Evolutionary conservation across 2,888 invertebrate genomes (phyloP).

Genomic region (Ctenicera cuprea): DNA sequence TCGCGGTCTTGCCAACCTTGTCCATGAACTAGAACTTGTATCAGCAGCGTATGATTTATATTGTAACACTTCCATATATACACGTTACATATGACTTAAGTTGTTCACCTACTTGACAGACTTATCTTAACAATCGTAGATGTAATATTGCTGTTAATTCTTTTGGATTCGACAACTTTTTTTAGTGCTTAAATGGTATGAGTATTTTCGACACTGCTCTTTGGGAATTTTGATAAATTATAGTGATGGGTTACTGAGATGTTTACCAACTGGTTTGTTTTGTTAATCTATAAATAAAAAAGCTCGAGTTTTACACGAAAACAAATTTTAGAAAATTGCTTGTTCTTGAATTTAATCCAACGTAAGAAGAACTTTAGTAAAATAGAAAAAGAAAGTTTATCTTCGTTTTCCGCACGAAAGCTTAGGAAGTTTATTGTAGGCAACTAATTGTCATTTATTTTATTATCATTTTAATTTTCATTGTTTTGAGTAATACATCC

Average conservation of each 20-base stretch:
- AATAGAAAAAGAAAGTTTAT: too few relatives aligned
- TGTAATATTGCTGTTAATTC: conserved; percentile 25
- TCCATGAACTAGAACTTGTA: conserved; percentile 62
- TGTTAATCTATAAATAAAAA: conserved; percentile 5
- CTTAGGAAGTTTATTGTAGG: too few relatives aligned
- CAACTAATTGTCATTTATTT: too few relatives aligned
- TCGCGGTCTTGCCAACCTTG: conserved; percentile 52
- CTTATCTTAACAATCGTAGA: conserved; percentile 36
- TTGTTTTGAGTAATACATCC: too few relatives aligned
- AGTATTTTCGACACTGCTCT: neutral
- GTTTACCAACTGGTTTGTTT: neutral
- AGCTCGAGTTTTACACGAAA: neutral
- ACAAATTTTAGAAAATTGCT: neutral
- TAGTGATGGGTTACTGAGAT: neutral
- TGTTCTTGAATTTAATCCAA: neutral
- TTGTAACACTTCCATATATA: conserved; percentile 61
- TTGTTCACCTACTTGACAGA: conserved; percentile 40
- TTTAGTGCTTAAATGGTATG: neutral
- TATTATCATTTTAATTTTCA: too few relatives aligned
- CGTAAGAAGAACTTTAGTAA: too few relatives aligned
- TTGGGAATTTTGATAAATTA: conserved; percentile 3
- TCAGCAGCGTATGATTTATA: conserved; percentile 61
- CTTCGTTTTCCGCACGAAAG: too few relatives aligned
- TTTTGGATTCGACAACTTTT: conserved; percentile 11
- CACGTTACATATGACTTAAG: conserved; percentile 43